Percentiles rank a stretch among this genome's conserved stretches.
These are phyloP conservation scores for Argya squamiceps DNA, from an alignment of 2,797 vertebrate genomes.

Conservation along the genomic window DNA sequence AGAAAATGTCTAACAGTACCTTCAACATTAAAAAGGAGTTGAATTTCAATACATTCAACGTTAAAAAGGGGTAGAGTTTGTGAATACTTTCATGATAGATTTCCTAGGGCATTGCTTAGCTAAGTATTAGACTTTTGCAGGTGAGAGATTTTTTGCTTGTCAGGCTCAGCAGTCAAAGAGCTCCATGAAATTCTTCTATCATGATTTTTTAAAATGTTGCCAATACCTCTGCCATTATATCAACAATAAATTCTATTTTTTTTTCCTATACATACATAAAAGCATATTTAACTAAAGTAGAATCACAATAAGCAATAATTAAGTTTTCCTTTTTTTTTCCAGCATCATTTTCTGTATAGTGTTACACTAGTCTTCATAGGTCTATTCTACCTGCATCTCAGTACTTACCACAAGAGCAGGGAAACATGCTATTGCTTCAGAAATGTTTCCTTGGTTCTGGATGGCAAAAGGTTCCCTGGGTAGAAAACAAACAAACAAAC, in stretches of 20 bases:
- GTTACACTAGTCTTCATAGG: accelerated
- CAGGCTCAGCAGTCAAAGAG: background rate
- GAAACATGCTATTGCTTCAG: background rate
- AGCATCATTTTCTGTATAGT: background rate
- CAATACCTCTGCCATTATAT: background rate
- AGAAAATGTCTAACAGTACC: background rate
- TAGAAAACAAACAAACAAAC: background rate
- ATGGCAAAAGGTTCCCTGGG: background rate
- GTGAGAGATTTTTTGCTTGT: background rate
- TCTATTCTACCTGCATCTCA: background rate
- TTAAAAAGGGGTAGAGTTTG: background rate
- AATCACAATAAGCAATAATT: background rate
- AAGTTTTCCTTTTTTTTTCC: background rate
- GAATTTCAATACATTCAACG: background rate
- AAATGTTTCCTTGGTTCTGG: background rate
- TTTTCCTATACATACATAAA: accelerated
- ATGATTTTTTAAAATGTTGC: background rate
- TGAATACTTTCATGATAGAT: background rate
- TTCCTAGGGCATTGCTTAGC: background rate
- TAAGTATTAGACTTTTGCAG: background rate
- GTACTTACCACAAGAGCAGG: background rate
- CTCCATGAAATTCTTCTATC: background rate
- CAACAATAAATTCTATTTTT: background rate
- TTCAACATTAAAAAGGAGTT: background rate
- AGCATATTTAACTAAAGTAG: background rate